Conservation (phyloP, 2,888 invertebrate genomes). For the Cremastinae sp. region DNA sequence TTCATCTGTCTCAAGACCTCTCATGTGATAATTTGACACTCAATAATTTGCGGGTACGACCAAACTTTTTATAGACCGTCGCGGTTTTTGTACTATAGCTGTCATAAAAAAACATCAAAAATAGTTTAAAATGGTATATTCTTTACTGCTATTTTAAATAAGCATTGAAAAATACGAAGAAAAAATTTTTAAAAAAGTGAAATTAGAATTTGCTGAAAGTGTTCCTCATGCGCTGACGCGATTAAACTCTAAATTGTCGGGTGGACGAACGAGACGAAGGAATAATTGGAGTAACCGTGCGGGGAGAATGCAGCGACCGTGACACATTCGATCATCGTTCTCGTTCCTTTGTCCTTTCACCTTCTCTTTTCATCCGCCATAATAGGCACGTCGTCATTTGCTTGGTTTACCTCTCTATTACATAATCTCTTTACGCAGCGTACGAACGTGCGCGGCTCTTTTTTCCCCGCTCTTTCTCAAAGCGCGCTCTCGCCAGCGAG, state of each 20-base stretch:
- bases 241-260: conserved; percentile 14
- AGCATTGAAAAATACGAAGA: too few species aligned
- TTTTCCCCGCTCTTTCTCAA: conserved; percentile 38
- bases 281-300: conserved; percentile 64
- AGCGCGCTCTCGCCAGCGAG: conserved; percentile 8
- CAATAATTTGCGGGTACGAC: too few species aligned
- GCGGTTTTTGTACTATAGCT: too few species aligned
- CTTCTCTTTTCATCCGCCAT: conserved; percentile 23
- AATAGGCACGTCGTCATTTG: conserved; percentile 30
- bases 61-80: too few species aligned
- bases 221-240: too few species aligned
- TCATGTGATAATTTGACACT: too few species aligned
- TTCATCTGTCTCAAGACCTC: too few species aligned
- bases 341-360: neutral
- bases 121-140: too few species aligned
- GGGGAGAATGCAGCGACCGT: conserved; percentile 66
- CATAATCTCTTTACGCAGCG: conserved; percentile 38
- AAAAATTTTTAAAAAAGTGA: too few species aligned
- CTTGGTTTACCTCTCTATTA: conserved; percentile 18
- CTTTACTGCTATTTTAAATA: too few species aligned
- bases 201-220: too few species aligned
- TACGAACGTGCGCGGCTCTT: conserved; percentile 18
- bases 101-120: too few species aligned
- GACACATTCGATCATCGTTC: conserved; percentile 65
- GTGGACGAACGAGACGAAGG: conserved; percentile 55